Conservation (phyloP, 2,113 vertebrate genomes). For the Chunga burmeisteri region DNA sequence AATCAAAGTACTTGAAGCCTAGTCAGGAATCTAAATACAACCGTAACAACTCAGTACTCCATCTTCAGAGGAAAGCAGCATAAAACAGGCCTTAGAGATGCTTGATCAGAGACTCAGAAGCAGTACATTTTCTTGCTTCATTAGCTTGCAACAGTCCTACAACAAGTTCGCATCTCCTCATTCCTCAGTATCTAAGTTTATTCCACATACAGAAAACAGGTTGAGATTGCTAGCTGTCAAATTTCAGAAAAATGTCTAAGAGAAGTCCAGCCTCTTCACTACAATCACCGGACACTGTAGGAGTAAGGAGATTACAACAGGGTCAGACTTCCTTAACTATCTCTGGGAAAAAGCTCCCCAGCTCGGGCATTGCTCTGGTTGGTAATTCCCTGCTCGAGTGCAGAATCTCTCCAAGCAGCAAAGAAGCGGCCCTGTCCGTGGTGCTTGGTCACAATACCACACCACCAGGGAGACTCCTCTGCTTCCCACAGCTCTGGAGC, state of each 20-base stretch:
- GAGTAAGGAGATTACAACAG: background rate
- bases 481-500: background rate
- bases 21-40: background rate
- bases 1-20: background rate
- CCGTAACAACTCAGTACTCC: background rate
- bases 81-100: background rate
- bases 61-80: background rate
- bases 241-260: background rate
- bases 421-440: conserved; percentile 45
- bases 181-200: background rate
- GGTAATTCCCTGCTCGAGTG: background rate
- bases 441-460: background rate
- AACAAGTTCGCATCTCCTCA: background rate
- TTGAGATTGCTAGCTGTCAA: background rate
- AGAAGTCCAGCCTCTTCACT: background rate
- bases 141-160: background rate
- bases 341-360: background rate
- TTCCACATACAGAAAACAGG: background rate
- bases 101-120: background rate
- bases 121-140: background rate
- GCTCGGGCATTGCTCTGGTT: background rate
- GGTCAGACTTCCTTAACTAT: background rate
- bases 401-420: fast-evolving
- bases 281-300: background rate
- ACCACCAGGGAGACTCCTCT: background rate